A percentile compares a stretch with the other conserved stretches of the same genome.
Conservation (phyloP, 2,888 invertebrate genomes). For the Acrocyrtus sp. region DNA sequence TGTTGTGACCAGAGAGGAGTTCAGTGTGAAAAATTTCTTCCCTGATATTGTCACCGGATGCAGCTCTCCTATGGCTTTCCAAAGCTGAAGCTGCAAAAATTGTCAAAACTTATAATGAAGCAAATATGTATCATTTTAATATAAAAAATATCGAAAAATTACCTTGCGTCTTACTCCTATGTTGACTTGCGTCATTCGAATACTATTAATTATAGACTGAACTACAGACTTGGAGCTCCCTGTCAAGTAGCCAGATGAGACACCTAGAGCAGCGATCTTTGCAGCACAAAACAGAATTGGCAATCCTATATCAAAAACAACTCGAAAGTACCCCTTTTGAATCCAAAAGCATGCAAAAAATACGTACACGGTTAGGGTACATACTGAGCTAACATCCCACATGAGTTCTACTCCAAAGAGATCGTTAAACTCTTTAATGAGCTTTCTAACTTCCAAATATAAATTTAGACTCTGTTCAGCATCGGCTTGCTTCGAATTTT, state of each 20-base stretch:
- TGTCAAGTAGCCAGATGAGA: neutral
- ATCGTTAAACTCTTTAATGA: neutral
- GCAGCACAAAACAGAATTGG: neutral
- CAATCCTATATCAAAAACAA: neutral
- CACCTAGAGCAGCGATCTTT: neutral
- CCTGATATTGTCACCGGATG: neutral
- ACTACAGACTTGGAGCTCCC: neutral
- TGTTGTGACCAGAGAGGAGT: neutral
- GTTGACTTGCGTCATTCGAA: neutral
- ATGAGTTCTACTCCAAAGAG: neutral
- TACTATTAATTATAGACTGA: neutral
- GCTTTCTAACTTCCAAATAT: neutral
- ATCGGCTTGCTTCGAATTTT: neutral
- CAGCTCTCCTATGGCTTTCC: neutral
- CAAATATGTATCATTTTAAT: no score
- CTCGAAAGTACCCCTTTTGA: neutral
- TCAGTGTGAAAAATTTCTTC: neutral
- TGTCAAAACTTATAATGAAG: no score
- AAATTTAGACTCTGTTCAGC: neutral
- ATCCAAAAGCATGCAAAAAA: neutral
- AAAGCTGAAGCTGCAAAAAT: neutral
- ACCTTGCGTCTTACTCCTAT: neutral
- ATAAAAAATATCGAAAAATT: neutral
- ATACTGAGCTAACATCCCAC: neutral
- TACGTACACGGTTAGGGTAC: neutral